phyloP scores from a whole-genome alignment of 2,113 vertebrate species.

The Apus apus region DNA sequence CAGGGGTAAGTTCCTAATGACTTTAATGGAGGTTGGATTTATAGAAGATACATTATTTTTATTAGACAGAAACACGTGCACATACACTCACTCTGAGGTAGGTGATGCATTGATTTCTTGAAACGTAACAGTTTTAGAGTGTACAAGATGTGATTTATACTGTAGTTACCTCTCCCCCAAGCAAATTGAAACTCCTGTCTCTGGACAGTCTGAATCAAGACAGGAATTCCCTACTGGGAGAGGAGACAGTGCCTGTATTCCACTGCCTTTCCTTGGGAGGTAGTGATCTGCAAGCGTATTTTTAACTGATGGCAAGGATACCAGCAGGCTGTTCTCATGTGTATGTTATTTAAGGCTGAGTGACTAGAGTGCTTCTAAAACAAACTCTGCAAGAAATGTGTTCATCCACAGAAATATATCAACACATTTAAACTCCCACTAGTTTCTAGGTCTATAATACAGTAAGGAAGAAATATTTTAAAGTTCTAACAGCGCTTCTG shows the following conservation, averaged over 20 bases:
- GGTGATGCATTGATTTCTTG: not conserved
- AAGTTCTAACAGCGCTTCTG: not conserved
- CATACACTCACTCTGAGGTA: not conserved
- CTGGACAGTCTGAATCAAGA: not conserved
- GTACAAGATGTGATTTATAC: not conserved
- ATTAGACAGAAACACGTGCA: not conserved
- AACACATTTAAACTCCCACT: not conserved
- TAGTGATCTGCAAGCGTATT: not conserved
- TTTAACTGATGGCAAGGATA: slow-evolving; percentile 53
- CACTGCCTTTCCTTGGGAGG: not conserved
- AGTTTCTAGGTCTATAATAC: not conserved
- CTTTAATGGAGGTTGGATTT: not conserved
- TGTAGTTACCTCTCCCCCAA: not conserved
- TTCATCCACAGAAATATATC: slow-evolving; percentile 21
- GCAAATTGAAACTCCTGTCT: not conserved
- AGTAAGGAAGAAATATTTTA: not conserved
- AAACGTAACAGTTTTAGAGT: not conserved
- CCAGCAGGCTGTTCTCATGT: slow-evolving; percentile 41
- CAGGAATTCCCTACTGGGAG: not conserved
- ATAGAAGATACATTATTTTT: not conserved
- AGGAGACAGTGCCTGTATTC: not conserved
- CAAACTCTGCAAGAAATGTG: not conserved
- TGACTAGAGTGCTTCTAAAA: slow-evolving; percentile 45
- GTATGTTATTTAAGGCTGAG: slow-evolving; percentile 46
- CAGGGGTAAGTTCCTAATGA: not conserved